Evolutionary conservation across 2,113 vertebrate genomes (phyloP), one percentile per base, ranked within the genome.

Genomic region (Notothenia coriiceps): DNA sequence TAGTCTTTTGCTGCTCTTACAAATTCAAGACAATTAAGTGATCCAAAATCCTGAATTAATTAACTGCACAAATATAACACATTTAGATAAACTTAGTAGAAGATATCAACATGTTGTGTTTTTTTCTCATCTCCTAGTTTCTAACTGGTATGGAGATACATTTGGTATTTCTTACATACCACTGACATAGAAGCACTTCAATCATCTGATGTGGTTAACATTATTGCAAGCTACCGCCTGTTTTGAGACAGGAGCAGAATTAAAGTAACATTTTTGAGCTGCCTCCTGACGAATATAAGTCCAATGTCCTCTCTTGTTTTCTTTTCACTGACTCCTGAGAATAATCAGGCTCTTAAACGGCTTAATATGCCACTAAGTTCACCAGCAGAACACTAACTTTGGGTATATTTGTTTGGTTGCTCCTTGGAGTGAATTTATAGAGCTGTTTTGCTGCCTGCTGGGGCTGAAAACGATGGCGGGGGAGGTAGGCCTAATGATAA

Each of bases 11-110:
- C 8, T 65, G 17, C 11, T 52, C 55, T 70, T 70, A 62, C 43
- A 63, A 25, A 64, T 80, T 67, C 18, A 59, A n/a, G 35, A 51
- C 10, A 68, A 74, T 65, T 72, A 65, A 82, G 7, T 20, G 25
- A 70, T 15, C 25, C 22, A 10, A 22, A 4, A 61, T 44, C 11
- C n/a, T 59, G 3, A 44, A 44, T 29, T 44, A 55, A 61, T 67
- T 52, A 5, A n/a, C 33, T 33, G 12, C 22, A 9, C 12, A 65
- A 47, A 64, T 20, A 57, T 6, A 57, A 57, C 25, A 40, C 6
- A 40, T 17, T 7, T 2, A 0, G 35, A 40, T 40, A 40, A 40
- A 6, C 35, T 40, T 40, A 40, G 35, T 40, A 35, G 35, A 35
- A 35, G 35, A 35, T 35, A 7, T 40, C 35, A 7, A 40, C 6